phyloP scores from a whole-genome alignment of 2,113 vertebrate genomes.

The Orientallactaga bullata region DNA sequence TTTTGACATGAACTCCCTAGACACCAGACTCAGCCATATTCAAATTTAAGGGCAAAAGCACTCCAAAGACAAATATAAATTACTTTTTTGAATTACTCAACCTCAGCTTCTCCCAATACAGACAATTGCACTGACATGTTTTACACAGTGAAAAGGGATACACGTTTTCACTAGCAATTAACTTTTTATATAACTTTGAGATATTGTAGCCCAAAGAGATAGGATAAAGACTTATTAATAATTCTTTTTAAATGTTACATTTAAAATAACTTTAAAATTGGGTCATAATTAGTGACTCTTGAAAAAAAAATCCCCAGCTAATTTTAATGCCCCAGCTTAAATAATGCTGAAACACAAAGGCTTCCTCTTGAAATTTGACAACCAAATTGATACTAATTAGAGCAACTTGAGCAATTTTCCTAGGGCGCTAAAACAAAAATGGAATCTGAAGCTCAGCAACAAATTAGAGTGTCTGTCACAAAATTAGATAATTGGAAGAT shows the following conservation, averaged over 20 bases:
- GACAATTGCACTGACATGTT: constrained; percentile 59
- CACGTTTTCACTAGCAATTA: constrained; percentile 69
- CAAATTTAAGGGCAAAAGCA: constrained; percentile 63
- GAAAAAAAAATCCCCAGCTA: constrained; percentile 64
- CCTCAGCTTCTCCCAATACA: constrained; percentile 42
- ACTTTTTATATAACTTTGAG: constrained; percentile 64
- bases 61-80: constrained; percentile 69
- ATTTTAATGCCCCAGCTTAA: constrained; percentile 75
- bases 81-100: constrained; percentile 64
- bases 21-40: constrained; percentile 53
- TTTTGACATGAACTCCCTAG: constrained; percentile 72
- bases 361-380: constrained; percentile 75
- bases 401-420: constrained; percentile 73
- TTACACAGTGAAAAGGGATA: constrained; percentile 59
- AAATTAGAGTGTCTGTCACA: constrained; percentile 71
- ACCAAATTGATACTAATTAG: constrained; percentile 78
- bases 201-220: constrained; percentile 56
- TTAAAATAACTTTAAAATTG: constrained; percentile 77
- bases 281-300: constrained; percentile 77
- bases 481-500: constrained; percentile 69
- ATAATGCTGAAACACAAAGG: constrained; percentile 73
- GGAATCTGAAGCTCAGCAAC: constrained; percentile 68
- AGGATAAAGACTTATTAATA: constrained; percentile 67
- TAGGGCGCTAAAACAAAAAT: constrained; percentile 73
- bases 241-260: constrained; percentile 70